phyloP scores from a whole-genome alignment of 2,113 vertebrate genomes.

The Scolopax mira region DNA sequence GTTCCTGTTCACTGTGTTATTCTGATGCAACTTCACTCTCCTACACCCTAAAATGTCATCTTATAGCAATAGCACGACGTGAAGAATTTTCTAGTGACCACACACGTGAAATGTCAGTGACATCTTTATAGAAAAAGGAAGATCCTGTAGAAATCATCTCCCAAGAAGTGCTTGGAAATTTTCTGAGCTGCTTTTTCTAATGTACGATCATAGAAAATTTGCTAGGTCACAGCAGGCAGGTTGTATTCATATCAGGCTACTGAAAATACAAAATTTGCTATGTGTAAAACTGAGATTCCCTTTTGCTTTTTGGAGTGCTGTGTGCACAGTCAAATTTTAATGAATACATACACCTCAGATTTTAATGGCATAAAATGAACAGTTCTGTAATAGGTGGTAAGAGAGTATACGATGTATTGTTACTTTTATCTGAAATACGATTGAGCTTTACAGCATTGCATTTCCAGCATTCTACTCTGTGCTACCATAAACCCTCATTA shows the following conservation, averaged over 20 bases:
- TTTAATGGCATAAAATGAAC: not conserved
- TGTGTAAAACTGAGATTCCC: not conserved
- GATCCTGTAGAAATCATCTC: not conserved
- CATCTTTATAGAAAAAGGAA: not conserved
- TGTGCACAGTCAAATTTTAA: not conserved
- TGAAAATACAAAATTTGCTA: not conserved
- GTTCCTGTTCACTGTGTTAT: not conserved
- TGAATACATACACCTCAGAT: not conserved
- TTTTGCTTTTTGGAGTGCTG: not conserved
- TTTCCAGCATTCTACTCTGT: not conserved
- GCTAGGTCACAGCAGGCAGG: not conserved
- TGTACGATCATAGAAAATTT: not conserved
- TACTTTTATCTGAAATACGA: not conserved
- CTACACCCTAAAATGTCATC: not conserved
- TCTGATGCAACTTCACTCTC: not conserved
- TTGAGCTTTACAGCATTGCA: not conserved
- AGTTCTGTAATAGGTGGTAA: not conserved
- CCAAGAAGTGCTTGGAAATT: not conserved
- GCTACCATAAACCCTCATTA: not conserved
- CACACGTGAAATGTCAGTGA: not conserved
- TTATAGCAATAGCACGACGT: not conserved
- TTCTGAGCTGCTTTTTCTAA: not conserved
- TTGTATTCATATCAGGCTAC: not conserved
- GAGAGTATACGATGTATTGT: not conserved
- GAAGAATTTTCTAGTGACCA: not conserved